phyloP scores from a whole-genome alignment of 1,140 invertebrate genomes.

The Spodoptera litura region DNA sequence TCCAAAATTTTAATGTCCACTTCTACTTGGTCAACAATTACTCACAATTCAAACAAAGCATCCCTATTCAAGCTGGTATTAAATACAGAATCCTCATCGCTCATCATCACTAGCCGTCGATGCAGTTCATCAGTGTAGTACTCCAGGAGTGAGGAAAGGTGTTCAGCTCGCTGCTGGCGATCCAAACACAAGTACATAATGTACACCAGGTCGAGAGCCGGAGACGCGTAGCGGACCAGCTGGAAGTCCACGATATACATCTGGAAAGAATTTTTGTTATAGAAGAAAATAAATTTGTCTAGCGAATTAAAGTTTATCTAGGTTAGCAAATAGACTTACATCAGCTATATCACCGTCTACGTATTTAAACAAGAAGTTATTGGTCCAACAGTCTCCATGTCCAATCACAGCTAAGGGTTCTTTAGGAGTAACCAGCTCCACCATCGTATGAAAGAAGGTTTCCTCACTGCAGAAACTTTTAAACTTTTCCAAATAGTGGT shows the following conservation, averaged over 20 bases:
- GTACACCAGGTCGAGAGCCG: conserved; percentile 89
- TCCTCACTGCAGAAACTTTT: conserved; percentile 88
- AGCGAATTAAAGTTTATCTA: no score
- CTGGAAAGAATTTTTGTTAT: conserved; percentile 68
- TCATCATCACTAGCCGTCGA: conserved; percentile 79
- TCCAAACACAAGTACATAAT: conserved; percentile 89
- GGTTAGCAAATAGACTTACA: conserved; percentile 65
- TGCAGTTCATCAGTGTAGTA: conserved; percentile 87
- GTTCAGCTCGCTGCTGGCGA: conserved; percentile 86
- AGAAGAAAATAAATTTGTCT: no score
- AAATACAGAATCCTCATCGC: conserved; percentile 81
- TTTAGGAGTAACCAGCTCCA: conserved; percentile 87
- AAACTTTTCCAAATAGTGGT: conserved; percentile 88
- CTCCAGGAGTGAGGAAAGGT: conserved; percentile 87
- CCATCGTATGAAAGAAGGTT: conserved; percentile 90
- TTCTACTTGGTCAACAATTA: conserved; percentile 39
- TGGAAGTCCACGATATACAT: conserved; percentile 91
- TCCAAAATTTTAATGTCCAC: no score
- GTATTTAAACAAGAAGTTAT: conserved; percentile 90
- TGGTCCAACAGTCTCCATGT: conserved; percentile 92
- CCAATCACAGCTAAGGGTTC: conserved; percentile 89
- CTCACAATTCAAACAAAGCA: conserved; percentile 87
- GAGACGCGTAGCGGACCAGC: conserved; percentile 89
- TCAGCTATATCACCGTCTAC: conserved; percentile 84
- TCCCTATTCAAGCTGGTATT: conserved; percentile 79